A percentile compares a stretch with the other conserved stretches of the same genome.
These are phyloP conservation scores for Centropyge bicolor DNA, from an alignment of 2,797 vertebrate genomes.

Conservation along the genomic window DNA sequence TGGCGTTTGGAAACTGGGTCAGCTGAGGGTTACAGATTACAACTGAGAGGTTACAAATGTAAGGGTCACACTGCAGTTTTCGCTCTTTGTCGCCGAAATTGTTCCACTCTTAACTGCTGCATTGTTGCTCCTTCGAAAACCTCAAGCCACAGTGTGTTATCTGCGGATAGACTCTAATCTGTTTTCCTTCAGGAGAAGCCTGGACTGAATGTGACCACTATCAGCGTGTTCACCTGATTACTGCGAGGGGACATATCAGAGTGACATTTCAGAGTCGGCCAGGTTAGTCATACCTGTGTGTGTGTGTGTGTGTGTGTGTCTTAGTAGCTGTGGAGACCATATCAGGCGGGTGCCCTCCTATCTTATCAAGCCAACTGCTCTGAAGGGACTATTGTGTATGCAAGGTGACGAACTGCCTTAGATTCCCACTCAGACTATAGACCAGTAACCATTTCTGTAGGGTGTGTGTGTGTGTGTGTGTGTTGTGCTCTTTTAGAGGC, in stretches of 20 bases:
- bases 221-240: conserved; percentile 66
- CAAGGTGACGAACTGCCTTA: conserved; percentile 69
- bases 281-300: conserved; percentile 70
- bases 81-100: conserved; percentile 26
- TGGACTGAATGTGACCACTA: conserved; percentile 55
- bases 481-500: background rate
- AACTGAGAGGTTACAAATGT: conserved; percentile 30
- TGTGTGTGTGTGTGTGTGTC: conserved; percentile 39
- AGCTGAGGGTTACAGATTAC: conserved; percentile 62
- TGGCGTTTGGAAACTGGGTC: conserved; percentile 60
- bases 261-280: conserved; percentile 61
- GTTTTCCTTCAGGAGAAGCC: conserved; percentile 38
- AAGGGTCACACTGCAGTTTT: conserved; percentile 9
- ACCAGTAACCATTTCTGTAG: conserved; percentile 26
- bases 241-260: conserved; percentile 44
- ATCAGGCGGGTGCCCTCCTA: conserved; percentile 74
- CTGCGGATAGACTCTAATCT: conserved; percentile 51
- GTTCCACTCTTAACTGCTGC: conserved; percentile 9
- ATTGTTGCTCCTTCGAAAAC: conserved; percentile 32
- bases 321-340: conserved; percentile 70
- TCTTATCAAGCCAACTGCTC: conserved; percentile 82
- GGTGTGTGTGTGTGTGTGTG: conserved; percentile 19
- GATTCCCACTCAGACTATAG: conserved; percentile 49
- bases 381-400: conserved; percentile 75
- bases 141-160: conserved; percentile 32